Percentiles rank a stretch among this genome's conserved stretches.
Conservation (phyloP, 2,888 invertebrate genomes). For the Drosophila histrio region DNA sequence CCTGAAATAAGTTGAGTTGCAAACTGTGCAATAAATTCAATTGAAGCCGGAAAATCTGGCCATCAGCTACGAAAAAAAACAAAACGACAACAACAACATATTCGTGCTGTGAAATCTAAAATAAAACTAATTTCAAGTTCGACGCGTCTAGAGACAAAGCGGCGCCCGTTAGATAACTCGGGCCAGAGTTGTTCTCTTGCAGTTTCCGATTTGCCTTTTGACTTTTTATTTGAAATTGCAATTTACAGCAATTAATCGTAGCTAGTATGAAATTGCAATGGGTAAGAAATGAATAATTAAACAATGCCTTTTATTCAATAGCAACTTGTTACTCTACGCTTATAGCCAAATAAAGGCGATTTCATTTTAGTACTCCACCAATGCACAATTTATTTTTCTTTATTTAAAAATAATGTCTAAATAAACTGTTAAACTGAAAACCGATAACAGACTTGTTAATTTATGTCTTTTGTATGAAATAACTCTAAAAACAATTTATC, state of each 20-base stretch:
- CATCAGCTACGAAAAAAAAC: not conserved
- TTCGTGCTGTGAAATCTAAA: not conserved
- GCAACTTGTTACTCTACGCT: not conserved
- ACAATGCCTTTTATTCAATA: not conserved
- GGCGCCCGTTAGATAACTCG: conserved; percentile 11
- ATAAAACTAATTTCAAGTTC: conserved; percentile 49
- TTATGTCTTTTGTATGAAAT: conserved; percentile 9
- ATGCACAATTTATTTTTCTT: not conserved
- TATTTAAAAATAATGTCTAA: not conserved
- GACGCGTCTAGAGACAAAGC: conserved; percentile 31
- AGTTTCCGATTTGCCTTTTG: no score
- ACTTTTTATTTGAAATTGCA: not conserved
- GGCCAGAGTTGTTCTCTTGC: not conserved
- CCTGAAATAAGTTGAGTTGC: conserved; percentile 6
- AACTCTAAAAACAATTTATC: conserved; percentile 1
- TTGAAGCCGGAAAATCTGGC: conserved; percentile 6
- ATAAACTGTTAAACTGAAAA: not conserved
- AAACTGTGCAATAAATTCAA: conserved; percentile 11
- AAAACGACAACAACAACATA: not conserved
- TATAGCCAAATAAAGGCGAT: no score
- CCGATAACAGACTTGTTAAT: not conserved
- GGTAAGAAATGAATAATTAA: no score
- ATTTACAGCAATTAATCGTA: not conserved
- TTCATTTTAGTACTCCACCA: not conserved
- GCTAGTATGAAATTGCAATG: not conserved